A percentile compares a stretch with the other conserved stretches of the same genome.
Evolutionary conservation across 2,888 invertebrate species (phyloP).

Genomic region (Creontiades dilutus): DNA sequence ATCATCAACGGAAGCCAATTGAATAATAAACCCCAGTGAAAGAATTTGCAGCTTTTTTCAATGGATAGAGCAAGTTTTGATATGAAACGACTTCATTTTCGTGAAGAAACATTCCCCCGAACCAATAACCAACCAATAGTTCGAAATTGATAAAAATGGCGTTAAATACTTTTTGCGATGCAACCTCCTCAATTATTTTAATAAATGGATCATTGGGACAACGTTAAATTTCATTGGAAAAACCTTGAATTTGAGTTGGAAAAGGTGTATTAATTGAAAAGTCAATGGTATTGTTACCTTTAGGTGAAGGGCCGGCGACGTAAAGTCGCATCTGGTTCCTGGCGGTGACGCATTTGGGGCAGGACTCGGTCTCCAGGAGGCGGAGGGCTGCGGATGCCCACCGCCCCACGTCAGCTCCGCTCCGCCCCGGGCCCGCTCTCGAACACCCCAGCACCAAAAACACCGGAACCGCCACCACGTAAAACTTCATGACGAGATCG

Average conservation of each 20-base stretch:
- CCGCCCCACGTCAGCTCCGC: background rate
- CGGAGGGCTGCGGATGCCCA: conserved; percentile 69
- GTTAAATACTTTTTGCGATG: too few species aligned
- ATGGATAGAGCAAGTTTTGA: too few species aligned
- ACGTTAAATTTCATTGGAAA: too few species aligned
- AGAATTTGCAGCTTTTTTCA: too few species aligned
- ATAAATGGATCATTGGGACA: too few species aligned
- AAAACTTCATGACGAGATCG: background rate
- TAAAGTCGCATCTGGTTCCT: conserved; percentile 66
- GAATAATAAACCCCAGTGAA: too few species aligned
- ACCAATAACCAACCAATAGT: too few species aligned
- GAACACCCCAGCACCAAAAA: background rate
- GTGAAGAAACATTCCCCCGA: too few species aligned
- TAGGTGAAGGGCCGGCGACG: conserved; percentile 76
- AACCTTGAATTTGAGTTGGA: background rate
- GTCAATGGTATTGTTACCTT: conserved; percentile 44
- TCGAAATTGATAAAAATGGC: too few species aligned
- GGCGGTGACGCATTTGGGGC: conserved; percentile 59
- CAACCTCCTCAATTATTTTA: too few species aligned
- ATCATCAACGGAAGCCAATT: too few species aligned
- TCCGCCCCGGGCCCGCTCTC: background rate
- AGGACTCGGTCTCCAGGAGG: conserved; percentile 55
- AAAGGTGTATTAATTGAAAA: background rate
- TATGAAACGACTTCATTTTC: too few species aligned
- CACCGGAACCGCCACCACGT: background rate